phyloP scores from a whole-genome alignment of 2,113 vertebrate species.

The Zapus hudsonius region DNA sequence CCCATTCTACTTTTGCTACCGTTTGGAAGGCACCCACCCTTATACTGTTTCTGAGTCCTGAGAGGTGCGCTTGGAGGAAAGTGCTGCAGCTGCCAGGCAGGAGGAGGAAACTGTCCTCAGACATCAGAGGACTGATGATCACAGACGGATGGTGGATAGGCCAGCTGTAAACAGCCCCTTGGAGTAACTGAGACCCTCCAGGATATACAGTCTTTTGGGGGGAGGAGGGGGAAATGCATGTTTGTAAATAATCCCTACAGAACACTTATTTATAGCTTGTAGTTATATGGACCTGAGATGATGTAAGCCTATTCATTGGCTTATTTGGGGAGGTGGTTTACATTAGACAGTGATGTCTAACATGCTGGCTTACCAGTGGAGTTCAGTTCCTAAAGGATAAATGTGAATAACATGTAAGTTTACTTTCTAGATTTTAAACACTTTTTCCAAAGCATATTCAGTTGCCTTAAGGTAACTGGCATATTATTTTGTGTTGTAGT shows the following conservation, averaged over 20 bases:
- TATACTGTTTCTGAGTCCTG: neutral
- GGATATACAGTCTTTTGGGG: neutral
- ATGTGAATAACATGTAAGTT: neutral
- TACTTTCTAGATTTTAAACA: neutral
- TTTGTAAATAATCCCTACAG: neutral
- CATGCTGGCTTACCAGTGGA: neutral
- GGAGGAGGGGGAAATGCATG: neutral
- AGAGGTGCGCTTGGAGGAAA: neutral
- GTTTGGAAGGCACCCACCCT: neutral
- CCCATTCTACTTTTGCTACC: neutral
- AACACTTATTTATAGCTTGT: neutral
- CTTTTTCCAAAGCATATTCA: neutral
- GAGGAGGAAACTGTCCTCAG: neutral
- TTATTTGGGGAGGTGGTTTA: neutral
- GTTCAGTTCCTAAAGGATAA: constrained; percentile 3
- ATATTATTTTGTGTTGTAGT: neutral
- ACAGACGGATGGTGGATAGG: neutral
- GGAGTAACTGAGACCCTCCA: neutral
- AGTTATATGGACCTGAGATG: neutral
- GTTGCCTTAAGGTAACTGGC: neutral
- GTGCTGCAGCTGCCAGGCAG: neutral
- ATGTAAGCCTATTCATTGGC: neutral
- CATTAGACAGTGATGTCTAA: neutral
- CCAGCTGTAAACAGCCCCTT: neutral
- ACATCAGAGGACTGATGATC: no score